phyloP scores from a whole-genome alignment of 2,113 vertebrate species.

The Phycodurus eques region DNA sequence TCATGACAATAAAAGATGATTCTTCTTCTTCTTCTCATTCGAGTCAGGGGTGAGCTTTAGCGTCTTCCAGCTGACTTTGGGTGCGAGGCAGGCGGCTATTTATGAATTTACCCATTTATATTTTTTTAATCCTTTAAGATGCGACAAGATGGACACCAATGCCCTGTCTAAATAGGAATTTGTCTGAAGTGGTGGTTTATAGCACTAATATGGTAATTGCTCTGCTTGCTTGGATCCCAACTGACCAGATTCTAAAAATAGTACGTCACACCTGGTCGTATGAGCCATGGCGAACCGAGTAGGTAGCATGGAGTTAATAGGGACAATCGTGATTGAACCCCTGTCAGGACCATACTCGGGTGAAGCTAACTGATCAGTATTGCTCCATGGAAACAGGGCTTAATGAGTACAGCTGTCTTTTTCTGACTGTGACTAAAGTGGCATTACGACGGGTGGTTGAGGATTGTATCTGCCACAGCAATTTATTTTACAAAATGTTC shows the following conservation, averaged over 20 bases:
- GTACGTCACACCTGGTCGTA: background rate
- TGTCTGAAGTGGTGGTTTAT: background rate
- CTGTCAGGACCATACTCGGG: background rate
- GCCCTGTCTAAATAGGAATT: background rate
- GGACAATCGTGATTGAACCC: background rate
- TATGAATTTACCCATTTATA: too few relatives aligned
- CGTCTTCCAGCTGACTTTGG: too few relatives aligned
- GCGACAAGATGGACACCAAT: background rate
- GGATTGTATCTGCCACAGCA: slow-evolving; percentile 14
- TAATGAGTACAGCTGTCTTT: background rate
- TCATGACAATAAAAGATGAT: too few relatives aligned
- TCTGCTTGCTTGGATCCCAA: background rate
- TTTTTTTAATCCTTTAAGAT: too few relatives aligned
- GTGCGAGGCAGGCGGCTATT: too few relatives aligned
- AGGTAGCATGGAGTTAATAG: background rate
- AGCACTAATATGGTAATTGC: background rate
- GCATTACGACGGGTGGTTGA: background rate
- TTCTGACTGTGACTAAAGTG: background rate
- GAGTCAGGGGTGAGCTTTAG: background rate
- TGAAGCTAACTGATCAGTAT: background rate
- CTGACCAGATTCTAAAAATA: background rate
- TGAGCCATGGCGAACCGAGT: background rate
- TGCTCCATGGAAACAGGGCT: background rate
- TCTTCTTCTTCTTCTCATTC: background rate
- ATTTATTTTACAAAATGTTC: slow-evolving; percentile 45